Base-by-base conservation (phyloP, 2,888 invertebrate species). In the Vanessa cardui region DNA sequence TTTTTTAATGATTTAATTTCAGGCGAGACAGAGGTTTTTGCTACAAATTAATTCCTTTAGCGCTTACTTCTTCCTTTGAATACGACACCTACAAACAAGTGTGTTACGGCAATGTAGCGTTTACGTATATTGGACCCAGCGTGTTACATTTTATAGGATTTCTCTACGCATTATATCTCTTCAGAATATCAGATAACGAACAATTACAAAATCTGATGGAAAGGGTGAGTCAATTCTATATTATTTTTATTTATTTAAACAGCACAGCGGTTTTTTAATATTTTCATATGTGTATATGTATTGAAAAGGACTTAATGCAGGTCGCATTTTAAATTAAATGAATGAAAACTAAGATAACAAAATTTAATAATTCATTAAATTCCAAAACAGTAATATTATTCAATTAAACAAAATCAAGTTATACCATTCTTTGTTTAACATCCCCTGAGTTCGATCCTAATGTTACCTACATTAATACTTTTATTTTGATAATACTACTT, bases 161-260 rank as follows among this genome's bases (percentile, higher is more conserved):
- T 80, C 76, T 96, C 18, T 95, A 96, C 73, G 95, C 96, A 0
- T 90, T 97, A 64, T 94, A 95, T 79, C 90, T 96, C 62, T 96
- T 96, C 82, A 93, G 97, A 77, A 94, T 95, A 73, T 95, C 95
- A 45, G 96, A 97, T 82, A 96, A 96, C 80, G 97, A 97, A 81
- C 97, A 97, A 78, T 84, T 97, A 62, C 96, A 96, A 77, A 96
- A 96, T 88, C 90, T 97, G 61, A 96, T 97, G 94, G 97, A 97
- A 85, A 93, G 96, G 77, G 97, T 96, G 80, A 89, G 90, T 80
- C 15, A 31, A 39, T 44, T 47, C 12, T 33, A 44, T 7, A 26
- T 39, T 33, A 58, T 58, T 18, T 4, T 33, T n/a, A 21, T 18
- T 7, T 49, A 54, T 39, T 26, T 26, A 26, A n/a, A n/a, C 2